Evolutionary conservation across 2,888 invertebrate genomes (phyloP).

Genomic region (Agapostemon virescens): DNA sequence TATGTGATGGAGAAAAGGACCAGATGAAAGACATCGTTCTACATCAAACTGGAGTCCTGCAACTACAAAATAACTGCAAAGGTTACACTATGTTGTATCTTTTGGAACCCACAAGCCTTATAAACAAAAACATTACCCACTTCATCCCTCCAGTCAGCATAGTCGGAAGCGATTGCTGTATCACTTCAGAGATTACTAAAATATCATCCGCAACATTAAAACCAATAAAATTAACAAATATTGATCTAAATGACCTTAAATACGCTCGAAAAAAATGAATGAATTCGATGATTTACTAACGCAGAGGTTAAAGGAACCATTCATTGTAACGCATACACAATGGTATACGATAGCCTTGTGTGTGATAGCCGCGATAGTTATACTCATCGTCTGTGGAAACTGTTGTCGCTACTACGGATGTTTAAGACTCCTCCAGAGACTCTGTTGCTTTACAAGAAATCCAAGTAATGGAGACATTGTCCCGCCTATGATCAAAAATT

Average conservation of each 20-base stretch:
- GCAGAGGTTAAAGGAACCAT: slow-evolving; percentile 18
- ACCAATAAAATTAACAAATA: not conserved
- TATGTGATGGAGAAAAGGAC: not conserved
- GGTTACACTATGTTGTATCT: slow-evolving; percentile 6
- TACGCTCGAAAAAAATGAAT: not conserved
- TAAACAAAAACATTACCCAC: slow-evolving; percentile 5
- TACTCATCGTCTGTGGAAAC: slow-evolving; percentile 17
- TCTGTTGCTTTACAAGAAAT: slow-evolving; percentile 21
- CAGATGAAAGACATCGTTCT: slow-evolving; percentile 25
- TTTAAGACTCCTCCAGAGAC: not conserved
- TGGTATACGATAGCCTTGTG: slow-evolving; percentile 27
- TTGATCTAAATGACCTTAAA: too few relatives aligned
- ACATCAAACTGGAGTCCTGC: slow-evolving; percentile 12
- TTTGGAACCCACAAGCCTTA: not conserved
- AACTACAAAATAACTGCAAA: slow-evolving; percentile 2
- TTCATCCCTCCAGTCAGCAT: slow-evolving; percentile 10
- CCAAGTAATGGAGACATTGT: slow-evolving; percentile 11
- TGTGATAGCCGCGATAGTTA: slow-evolving; percentile 16
- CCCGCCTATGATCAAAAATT: slow-evolving; percentile 20
- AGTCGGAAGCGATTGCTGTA: slow-evolving; percentile 12
- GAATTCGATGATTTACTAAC: slow-evolving; percentile 16
- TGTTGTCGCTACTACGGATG: slow-evolving; percentile 27
- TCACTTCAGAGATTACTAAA: not conserved
- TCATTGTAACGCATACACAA: slow-evolving; percentile 9
- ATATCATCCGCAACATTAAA: not conserved